These are phyloP conservation scores for Lagria hirta DNA, from an alignment of 2,888 invertebrate genomes.

Conservation along the genomic window DNA sequence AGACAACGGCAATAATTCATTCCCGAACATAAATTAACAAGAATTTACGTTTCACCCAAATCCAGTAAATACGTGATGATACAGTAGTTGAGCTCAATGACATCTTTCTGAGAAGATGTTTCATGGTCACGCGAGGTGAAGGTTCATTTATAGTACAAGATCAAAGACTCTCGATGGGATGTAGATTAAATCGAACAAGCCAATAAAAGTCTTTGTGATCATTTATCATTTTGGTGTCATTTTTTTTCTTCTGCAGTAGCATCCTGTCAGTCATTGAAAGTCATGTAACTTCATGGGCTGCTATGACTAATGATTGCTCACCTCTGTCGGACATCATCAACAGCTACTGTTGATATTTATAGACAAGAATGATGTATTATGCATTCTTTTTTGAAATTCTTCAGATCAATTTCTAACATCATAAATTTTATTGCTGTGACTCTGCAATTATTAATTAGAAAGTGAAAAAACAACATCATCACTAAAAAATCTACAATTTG, in stretches of 20 bases:
- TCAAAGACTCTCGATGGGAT: constrained; percentile 5
- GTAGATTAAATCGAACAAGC: constrained; percentile 5
- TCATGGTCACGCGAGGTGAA: constrained; percentile 4
- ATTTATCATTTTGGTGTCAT: constrained; percentile 14
- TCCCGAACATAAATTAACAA: constrained; percentile 16
- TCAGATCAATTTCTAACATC: no score
- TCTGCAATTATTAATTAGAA: no score
- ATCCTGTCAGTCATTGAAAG: constrained; percentile 43
- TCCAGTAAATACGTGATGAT: constrained; percentile 36
- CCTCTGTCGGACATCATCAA: constrained; percentile 29
- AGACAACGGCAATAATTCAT: constrained; percentile 12
- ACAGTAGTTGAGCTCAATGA: constrained; percentile 29
- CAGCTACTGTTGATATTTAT: constrained; percentile 37
- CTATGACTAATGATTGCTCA: constrained; percentile 31
- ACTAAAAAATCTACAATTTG: no score
- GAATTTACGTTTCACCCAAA: constrained; percentile 30
- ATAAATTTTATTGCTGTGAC: no score
- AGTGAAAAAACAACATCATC: no score
- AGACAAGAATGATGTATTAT: constrained; percentile 30
- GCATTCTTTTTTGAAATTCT: no score
- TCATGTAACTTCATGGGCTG: constrained; percentile 26
- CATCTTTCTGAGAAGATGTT: constrained; percentile 24
- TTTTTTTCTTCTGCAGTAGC: constrained; percentile 36
- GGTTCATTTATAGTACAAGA: no score
- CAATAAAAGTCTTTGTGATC: constrained; percentile 6